These are phyloP conservation scores for Drosophila mettleri DNA, from an alignment of 2,888 invertebrate species.

Conservation along the genomic window DNA sequence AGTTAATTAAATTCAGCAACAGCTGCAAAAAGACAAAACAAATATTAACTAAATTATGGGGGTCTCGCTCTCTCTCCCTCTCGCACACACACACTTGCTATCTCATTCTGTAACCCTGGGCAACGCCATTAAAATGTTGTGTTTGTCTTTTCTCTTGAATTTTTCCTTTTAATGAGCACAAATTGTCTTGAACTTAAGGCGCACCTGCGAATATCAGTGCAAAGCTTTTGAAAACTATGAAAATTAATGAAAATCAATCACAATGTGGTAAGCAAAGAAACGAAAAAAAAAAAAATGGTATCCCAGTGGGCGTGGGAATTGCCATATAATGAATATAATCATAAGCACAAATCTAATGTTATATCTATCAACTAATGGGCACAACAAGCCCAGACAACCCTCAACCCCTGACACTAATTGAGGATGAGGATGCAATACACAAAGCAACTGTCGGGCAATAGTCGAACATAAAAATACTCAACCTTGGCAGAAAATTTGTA, in stretches of 20 bases:
- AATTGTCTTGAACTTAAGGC: conserved; percentile 68
- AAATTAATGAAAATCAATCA: conserved; percentile 34
- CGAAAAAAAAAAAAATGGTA: background rate
- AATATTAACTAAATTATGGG: conserved; percentile 76
- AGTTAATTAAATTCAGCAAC: conserved; percentile 71
- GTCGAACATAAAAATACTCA: conserved; percentile 21
- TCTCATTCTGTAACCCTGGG: conserved; percentile 55
- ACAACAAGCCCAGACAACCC: conserved; percentile 33
- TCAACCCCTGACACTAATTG: conserved; percentile 49
- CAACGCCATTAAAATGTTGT: conserved; percentile 62
- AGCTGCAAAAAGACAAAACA: conserved; percentile 32
- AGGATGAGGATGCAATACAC: conserved; percentile 9
- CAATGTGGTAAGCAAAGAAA: background rate
- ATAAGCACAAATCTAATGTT: conserved; percentile 34
- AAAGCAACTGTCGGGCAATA: background rate
- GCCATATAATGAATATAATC: conserved; percentile 31
- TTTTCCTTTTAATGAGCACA: conserved; percentile 74
- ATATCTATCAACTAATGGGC: conserved; percentile 36
- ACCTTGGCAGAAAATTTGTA: background rate
- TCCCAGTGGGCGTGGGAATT: conserved; percentile 45
- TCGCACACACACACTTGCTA: conserved; percentile 4
- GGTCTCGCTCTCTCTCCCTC: conserved; percentile 11
- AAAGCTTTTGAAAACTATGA: conserved; percentile 4
- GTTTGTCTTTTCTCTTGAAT: conserved; percentile 51
- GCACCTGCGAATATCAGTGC: conserved; percentile 38